These are phyloP conservation scores for Temnothorax nylanderi DNA, from an alignment of 1,140 invertebrate genomes.

Conservation along the genomic window DNA sequence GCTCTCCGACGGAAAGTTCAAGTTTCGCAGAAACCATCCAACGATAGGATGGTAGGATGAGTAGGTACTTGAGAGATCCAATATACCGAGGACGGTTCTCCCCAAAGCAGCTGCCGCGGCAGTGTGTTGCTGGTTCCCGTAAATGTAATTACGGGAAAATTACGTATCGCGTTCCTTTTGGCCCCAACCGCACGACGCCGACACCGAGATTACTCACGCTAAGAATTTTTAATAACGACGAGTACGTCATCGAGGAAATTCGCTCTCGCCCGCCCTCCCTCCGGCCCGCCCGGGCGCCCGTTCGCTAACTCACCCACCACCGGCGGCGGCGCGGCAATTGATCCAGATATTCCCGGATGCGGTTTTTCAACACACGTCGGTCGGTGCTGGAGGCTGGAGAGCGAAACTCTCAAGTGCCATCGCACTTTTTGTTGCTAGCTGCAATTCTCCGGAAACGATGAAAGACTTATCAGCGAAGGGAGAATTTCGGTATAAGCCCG, in stretches of 20 bases:
- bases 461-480: not conserved
- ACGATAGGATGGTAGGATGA: constrained; percentile 34
- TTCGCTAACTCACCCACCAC: not conserved
- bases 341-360: constrained; percentile 26
- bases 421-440: not conserved
- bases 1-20: constrained; percentile 39
- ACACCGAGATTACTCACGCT: constrained; percentile 37
- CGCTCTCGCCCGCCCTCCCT: not conserved
- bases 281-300: not conserved
- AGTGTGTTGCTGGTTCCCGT: constrained; percentile 29
- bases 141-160: constrained; percentile 73
- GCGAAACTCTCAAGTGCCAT: constrained; percentile 31
- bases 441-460: not conserved
- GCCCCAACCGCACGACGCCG: not conserved
- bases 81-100: constrained; percentile 38
- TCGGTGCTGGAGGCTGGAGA: not conserved
- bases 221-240: constrained; percentile 58
- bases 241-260: constrained; percentile 36
- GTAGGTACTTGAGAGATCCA: constrained; percentile 50
- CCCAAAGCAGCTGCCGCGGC: not conserved
- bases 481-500: not conserved
- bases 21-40: constrained; percentile 36
- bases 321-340: constrained; percentile 12
- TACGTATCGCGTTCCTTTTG: constrained; percentile 37
- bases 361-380: not conserved